Evolutionary conservation across 2,113 vertebrate species (phyloP), one percentile per base, ranked within the genome.

Genomic region (Apaloderma vittatum): DNA sequence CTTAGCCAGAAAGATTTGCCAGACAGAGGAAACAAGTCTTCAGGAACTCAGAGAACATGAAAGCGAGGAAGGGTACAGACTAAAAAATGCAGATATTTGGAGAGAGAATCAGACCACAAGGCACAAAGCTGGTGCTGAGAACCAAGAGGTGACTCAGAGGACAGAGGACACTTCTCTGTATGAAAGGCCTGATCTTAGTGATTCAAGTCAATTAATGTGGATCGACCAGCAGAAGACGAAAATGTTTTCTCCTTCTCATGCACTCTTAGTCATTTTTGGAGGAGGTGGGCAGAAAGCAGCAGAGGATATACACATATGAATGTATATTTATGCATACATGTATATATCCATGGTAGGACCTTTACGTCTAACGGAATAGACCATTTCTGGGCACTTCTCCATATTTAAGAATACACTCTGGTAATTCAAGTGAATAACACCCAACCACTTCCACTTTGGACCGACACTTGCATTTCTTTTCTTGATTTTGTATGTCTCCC

Each of bases 381-480:
- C 45, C 15, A 0, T 57, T 93, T 58, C 82, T 94, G 82, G 90
- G 86, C 76, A 92, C 52, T 92, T 77, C 63, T 95, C 86, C 91
- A 74, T 19, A 51, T 80, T 94, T 89, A 95, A 94, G 95, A 86
- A 88, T 51, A 71, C 15, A 2, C 37, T 63, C 51, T 92, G 86
- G 52, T 89, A 95, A 78, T 91, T 82, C 32, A 72, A 68, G 72
- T 59, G 36, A 84, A 67, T 76, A 81, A 91, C 40, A 93, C 8
- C 55, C 89, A 91, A 76, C 55, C 83, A 93, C 88, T 93, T 95
- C 83, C 86, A 88, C 76, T 91, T 95, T 73, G 67, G 86, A 89
- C 83, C 3, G 2, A 63, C 68, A 84, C 68, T 32, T 0, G 12
- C 76, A 26, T 85, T 74, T 80, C 79, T 86, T 77, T 84, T 65